A percentile compares a stretch with the other conserved stretches of the same genome.
Conservation (phyloP, 1,140 invertebrate genomes). For the Harlomillsia oculata region DNA sequence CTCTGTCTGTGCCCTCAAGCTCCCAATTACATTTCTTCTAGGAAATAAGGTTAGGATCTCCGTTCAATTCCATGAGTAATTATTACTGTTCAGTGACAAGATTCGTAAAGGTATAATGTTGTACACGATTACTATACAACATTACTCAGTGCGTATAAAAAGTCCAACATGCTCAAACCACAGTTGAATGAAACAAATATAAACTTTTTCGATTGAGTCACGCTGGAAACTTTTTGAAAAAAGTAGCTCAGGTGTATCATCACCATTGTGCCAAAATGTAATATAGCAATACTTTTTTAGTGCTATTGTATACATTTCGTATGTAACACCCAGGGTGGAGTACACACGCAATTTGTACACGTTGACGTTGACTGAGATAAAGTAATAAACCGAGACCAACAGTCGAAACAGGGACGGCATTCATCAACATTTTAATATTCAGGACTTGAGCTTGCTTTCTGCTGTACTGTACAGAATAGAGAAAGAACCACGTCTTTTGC, state of each 20-base stretch:
- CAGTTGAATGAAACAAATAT: neutral
- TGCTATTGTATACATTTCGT: constrained; percentile 14
- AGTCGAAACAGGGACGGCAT: constrained; percentile 13
- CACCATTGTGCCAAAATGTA: constrained; percentile 14
- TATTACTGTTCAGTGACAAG: too few relatives aligned
- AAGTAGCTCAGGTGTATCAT: constrained; percentile 25
- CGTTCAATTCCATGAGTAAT: too few relatives aligned
- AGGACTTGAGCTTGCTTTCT: too few relatives aligned
- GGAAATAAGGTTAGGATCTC: too few relatives aligned
- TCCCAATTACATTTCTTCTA: too few relatives aligned
- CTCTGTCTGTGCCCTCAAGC: too few relatives aligned
- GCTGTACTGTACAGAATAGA: too few relatives aligned
- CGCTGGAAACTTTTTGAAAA: constrained; percentile 14
- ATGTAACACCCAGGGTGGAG: constrained; percentile 30
- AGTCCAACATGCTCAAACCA: too few relatives aligned
- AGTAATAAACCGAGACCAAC: constrained; percentile 33
- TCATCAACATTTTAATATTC: constrained; percentile 5
- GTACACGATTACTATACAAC: too few relatives aligned
- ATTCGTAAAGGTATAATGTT: too few relatives aligned
- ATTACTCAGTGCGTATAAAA: too few relatives aligned
- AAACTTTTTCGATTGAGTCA: neutral
- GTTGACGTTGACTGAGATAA: constrained; percentile 21
- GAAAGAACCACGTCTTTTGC: too few relatives aligned
- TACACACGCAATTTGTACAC: neutral
- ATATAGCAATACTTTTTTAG: constrained; percentile 6